Evolutionary conservation across 2,888 invertebrate genomes (phyloP).

Genomic region (Stenotaenia linearis): DNA sequence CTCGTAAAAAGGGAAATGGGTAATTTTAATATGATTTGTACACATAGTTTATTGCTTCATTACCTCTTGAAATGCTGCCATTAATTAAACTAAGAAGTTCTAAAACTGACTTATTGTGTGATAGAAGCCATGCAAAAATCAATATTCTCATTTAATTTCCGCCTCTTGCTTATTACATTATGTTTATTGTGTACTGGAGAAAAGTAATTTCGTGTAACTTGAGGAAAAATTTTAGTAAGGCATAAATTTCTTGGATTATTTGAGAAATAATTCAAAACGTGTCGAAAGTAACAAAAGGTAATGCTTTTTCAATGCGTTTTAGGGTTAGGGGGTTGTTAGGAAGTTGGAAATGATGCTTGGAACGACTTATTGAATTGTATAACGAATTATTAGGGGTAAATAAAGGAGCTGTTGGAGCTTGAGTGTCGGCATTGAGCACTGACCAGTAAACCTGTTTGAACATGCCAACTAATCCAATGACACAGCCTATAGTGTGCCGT

Average conservation of each 20-base stretch:
- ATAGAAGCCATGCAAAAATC: background rate
- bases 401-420: background rate
- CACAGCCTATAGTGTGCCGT: background rate
- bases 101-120: background rate
- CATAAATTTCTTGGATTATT: no score
- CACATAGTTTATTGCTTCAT: background rate
- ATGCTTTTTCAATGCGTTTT: no score
- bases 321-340: no score
- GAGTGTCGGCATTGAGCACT: background rate
- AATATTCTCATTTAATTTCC: background rate
- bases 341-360: no score
- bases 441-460: background rate
- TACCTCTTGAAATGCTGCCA: background rate
- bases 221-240: no score
- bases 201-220: background rate
- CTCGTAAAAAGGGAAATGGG: background rate
- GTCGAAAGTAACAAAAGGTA: no score
- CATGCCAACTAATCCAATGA: background rate
- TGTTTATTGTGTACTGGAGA: background rate
- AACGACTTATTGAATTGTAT: no score
- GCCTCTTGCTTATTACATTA: background rate
- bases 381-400: no score
- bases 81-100: background rate
- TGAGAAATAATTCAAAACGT: no score
- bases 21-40: background rate